Evolutionary conservation across 2,888 invertebrate species (phyloP), one percentile per base, ranked within the genome.

Genomic region (Matsumyia berberina): DNA sequence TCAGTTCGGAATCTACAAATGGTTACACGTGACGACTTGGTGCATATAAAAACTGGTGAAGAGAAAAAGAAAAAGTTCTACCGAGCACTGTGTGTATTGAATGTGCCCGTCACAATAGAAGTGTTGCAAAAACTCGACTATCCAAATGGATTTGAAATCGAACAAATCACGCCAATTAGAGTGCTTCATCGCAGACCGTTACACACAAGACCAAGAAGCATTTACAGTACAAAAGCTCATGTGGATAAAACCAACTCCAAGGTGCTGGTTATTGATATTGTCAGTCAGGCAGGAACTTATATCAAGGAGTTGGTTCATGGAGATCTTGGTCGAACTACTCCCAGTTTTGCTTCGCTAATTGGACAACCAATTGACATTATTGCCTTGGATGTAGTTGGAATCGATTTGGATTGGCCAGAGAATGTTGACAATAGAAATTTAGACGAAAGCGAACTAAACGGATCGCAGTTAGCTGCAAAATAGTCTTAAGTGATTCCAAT

Each of bases 241-340:
- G 88, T 91, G 0, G 92, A 95, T 5, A 92, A 92, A 15, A 93
- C 93, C 90, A 90, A 91, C 87, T 87, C 87, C 0, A 88, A 88
- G 5, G 62, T 89, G 7, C 94, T 98, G 88, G 92, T 93, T 55
- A 89, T 98, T 31, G 93, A 94, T 79, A 88, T 98, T 17, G 94
- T 94, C 58, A 97, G 97, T 0, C 96, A 97, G 89, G 98, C 98
- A 8, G 98, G 98, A 46, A 97, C 98, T 42, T 99, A 99, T 90
- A 95, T 99, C 0, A 99, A 99, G 92, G 99, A 99, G 93, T 97
- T 99, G 93, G 96, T 97, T 17, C 98, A 99, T 92, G 97, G 99
- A 2, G 99, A 99, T 92, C 96, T 98, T 90, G 96, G 97, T 0
- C 93, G 99, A 87, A 98, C 98, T 0, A 90, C 90, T 8, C 99